Base-by-base conservation (phyloP, 2,797 vertebrate species). In the Vipera latastei region DNA sequence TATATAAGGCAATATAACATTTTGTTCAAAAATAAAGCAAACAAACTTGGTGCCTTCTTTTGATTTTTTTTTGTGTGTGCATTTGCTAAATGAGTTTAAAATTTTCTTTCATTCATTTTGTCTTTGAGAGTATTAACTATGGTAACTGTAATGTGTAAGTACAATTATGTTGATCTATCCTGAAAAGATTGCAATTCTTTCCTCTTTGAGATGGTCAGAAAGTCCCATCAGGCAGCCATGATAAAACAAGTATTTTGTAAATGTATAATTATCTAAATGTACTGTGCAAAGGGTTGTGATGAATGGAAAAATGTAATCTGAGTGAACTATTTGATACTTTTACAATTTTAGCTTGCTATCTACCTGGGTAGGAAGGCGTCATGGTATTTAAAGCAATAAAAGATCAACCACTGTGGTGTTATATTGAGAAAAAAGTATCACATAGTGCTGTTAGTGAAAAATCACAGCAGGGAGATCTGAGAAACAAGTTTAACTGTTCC, bases 241-340 rank as follows among this genome's bases (percentile, higher is more conserved):
- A 92, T 92, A 88, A 92, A 92, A 73, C 28, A 28, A 25, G 73
- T 78, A 60, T 92, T 44, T 89, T 92, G 65, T 60, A n/a, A 44
- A 44, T 78, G 38, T 78, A 78, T 78, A 48, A 48, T 83, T 89
- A 61, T 63, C 73, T 38, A 28, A 89, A 92, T 88, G 28, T 51
- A n/a, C 44, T 38, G 20, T 89, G 28, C 28, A 61, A 83, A 85
- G 48, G 22, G 20, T 60, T 25, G 18, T 92, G 57, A 89, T 89
- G 69, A 89, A 89, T 85, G 13, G 69, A 60, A 32, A 92, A 89
- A 53, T 28, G 22, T 89, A 28, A 89, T 65, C 38, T 18, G 57
- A 38, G 14, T 56, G 14, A 88, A 88, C 18, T 38, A 59, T 44
- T 55, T 61, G 57, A 9, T 53, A 56, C 51, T 89, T n/a, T 25